Percentiles rank a stretch among this genome's conserved stretches.
phyloP scores from a whole-genome alignment of 2,888 invertebrate species.

The Bellardia pandia region DNA sequence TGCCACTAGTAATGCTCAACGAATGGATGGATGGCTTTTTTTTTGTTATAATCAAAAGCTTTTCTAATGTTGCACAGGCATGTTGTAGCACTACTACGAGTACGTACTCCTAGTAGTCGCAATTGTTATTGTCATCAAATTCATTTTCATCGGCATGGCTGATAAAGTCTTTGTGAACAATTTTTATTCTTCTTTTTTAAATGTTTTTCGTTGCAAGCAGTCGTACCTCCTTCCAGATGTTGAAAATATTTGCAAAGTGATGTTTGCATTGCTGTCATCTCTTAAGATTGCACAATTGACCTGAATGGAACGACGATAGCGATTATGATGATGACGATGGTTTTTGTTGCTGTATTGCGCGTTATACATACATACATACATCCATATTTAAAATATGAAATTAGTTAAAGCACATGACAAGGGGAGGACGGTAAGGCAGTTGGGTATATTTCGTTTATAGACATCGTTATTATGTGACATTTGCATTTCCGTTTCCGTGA shows the following conservation, averaged over 20 bases:
- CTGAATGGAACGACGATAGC: slow-evolving; percentile 48
- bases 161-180: slow-evolving; percentile 47
- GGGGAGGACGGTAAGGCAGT: not conserved
- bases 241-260: slow-evolving; percentile 64
- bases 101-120: not conserved
- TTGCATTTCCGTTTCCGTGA: slow-evolving; percentile 73
- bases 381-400: slow-evolving; percentile 39
- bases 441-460: slow-evolving; percentile 36
- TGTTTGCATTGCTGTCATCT: slow-evolving; percentile 64
- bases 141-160: slow-evolving; percentile 30
- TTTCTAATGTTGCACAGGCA: not conserved
- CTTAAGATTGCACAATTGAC: slow-evolving; percentile 69
- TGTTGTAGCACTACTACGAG: not conserved
- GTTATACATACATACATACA: slow-evolving; percentile 1
- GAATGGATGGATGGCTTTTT: not conserved
- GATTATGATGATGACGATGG: not conserved
- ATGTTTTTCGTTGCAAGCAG: not conserved
- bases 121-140: slow-evolving; percentile 50
- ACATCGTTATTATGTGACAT: slow-evolving; percentile 61
- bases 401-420: not conserved
- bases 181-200: not conserved
- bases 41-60: slow-evolving; percentile 2
- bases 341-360: not conserved
- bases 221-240: slow-evolving; percentile 27
- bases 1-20: not conserved